These are phyloP conservation scores for Oscheius sp. DNA, from an alignment of 2,888 invertebrate genomes.

Conservation along the genomic window DNA sequence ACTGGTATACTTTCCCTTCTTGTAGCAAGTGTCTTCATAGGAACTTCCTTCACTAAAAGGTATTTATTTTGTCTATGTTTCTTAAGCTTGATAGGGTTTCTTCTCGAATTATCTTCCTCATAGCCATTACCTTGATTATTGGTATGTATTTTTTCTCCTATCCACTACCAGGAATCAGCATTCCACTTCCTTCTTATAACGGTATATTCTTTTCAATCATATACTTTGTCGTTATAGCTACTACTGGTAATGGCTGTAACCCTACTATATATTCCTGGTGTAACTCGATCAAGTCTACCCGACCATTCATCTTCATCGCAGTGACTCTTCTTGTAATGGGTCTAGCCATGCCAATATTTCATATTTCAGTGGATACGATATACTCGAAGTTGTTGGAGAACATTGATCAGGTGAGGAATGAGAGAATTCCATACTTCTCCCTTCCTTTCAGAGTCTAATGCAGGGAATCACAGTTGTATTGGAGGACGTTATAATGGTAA, in stretches of 20 bases:
- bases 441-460: constrained; percentile 32
- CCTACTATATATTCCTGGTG: constrained; percentile 42
- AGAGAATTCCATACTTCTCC: too few relatives aligned
- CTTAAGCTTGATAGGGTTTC: constrained; percentile 35
- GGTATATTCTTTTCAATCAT: constrained; percentile 11
- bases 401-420: constrained; percentile 48
- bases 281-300: constrained; percentile 21
- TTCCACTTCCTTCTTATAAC: constrained; percentile 42
- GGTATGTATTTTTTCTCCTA: constrained; percentile 42
- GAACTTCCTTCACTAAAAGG: constrained; percentile 1
- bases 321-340: constrained; percentile 46
- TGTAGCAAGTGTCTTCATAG: not conserved
- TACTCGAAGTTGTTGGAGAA: constrained; percentile 50
- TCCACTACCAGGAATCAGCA: constrained; percentile 35
- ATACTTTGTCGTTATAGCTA: too few relatives aligned
- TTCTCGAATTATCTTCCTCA: constrained; percentile 38
- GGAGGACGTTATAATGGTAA: constrained; percentile 43
- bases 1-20: constrained; percentile 30
- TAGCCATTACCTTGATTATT: constrained; percentile 38
- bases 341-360: constrained; percentile 42
- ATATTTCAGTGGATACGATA: constrained; percentile 43
- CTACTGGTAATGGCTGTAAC: constrained; percentile 40
- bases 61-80: not conserved
- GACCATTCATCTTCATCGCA: constrained; percentile 35
- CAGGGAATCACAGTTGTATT: constrained; percentile 45